Percentiles rank a stretch among this genome's conserved stretches.
Conservation (phyloP, 1,140 invertebrate genomes). For the Lasioglossum albipes region DNA sequence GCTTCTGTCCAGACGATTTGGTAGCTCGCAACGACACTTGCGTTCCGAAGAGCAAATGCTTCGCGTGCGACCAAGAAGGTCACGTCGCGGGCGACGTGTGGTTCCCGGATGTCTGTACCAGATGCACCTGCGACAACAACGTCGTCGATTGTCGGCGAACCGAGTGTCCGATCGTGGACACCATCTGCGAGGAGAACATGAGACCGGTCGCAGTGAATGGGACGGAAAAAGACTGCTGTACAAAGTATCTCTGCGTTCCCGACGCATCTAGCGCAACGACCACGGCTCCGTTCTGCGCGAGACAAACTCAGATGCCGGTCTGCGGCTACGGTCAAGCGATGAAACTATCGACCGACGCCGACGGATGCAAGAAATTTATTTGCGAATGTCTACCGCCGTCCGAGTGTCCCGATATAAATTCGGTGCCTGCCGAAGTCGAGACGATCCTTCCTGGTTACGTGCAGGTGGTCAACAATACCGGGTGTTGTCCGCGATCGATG, state of each 20-base stretch:
- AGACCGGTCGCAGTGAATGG: conserved; percentile 79
- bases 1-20: conserved; percentile 88
- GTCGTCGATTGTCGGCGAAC: conserved; percentile 81
- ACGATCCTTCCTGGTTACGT: conserved; percentile 83
- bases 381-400: conserved; percentile 87
- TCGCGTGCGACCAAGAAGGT: conserved; percentile 84
- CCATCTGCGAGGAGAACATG: conserved; percentile 82
- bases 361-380: conserved; percentile 85
- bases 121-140: conserved; percentile 85
- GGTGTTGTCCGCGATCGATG: conserved; percentile 85
- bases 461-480: conserved; percentile 81
- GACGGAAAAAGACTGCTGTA: conserved; percentile 84
- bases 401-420: conserved; percentile 82
- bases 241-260: conserved; percentile 83
- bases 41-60: conserved; percentile 79
- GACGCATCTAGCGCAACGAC: conserved; percentile 72
- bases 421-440: conserved; percentile 73
- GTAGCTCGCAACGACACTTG: conserved; percentile 79
- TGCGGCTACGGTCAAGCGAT: conserved; percentile 86
- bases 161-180: conserved; percentile 82
- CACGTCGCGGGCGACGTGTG: conserved; percentile 84
- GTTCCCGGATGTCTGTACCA: conserved; percentile 86
- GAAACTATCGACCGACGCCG: conserved; percentile 82
- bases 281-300: conserved; percentile 80
- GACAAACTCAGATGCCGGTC: conserved; percentile 82